Base-by-base conservation (phyloP, 2,888 invertebrate species). In the Clepsis dumicolana region DNA sequence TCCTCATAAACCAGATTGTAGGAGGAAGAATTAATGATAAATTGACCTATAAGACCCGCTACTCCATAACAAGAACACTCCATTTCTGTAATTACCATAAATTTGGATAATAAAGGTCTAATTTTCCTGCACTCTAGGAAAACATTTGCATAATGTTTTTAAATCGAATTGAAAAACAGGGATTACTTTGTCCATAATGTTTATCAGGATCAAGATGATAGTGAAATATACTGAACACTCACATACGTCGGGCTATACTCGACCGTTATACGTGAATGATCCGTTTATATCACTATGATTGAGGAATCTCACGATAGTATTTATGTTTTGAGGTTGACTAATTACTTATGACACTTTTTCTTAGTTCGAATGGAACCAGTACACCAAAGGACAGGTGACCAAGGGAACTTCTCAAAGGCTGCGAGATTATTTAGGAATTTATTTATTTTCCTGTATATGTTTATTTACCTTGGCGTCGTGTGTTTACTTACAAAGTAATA, bases 61-160 rank as follows among this genome's bases (percentile, higher is more conserved):
- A 62, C 44, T 61, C 18, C 25, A 61, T 60, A 44, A 32, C 56
- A 62, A 67, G 54, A 56, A 60, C 53, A 62, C 66, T 67, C 62
- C 62, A 67, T 67, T 67, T 62, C 35, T n/a, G n/a, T 27, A 62
- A 62, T 62, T 67, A 25, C 44, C 66, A 62, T 67, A 62, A 67
- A 67, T 67, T 67, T 67, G 65, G 41, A 65, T 65, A 65, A 65
- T 65, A 61, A 65, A 65, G 60, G 65, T 65, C n/a, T 32, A 53
- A 68, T 64, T 53, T 67, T 35, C 59, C 63, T 59, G 68, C 52
- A 53, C 18, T 59, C 57, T 59, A 59, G 68, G 57, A 52, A 57
- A 59, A 52, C 41, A 63, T 64, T 68, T 68, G 52, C 64, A 64
- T 68, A 64, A 68, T 64, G 59, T 59, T 29, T 41, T 64, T 64